These are phyloP conservation scores for Apamea epomidion DNA, from an alignment of 2,888 invertebrate genomes.

Conservation along the genomic window DNA sequence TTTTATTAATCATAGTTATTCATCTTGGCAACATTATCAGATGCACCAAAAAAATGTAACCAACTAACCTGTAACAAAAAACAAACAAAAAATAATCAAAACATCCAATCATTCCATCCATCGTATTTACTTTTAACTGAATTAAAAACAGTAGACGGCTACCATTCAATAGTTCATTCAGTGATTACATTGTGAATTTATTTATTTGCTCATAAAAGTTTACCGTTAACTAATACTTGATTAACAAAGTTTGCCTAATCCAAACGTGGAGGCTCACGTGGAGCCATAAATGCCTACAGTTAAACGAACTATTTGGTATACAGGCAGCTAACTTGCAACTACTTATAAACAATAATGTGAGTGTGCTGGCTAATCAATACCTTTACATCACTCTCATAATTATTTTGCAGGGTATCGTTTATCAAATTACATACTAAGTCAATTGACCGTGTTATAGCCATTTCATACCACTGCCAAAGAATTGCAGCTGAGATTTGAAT, in stretches of 20 bases:
- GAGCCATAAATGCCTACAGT: neutral
- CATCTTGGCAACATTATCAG: neutral
- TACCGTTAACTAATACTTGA: constrained; percentile 26
- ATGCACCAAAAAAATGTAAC: neutral
- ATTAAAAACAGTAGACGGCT: constrained; percentile 10
- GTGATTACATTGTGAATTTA: constrained; percentile 17
- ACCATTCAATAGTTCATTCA: constrained; percentile 4
- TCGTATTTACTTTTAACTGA: constrained; percentile 3
- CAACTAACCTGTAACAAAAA: neutral
- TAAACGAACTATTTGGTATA: neutral
- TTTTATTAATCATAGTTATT: neutral
- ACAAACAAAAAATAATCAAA: neutral
- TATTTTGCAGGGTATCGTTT: neutral
- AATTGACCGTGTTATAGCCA: too few relatives aligned
- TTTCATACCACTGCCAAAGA: neutral
- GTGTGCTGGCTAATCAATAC: neutral
- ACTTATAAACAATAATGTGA: neutral
- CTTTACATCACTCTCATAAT: neutral
- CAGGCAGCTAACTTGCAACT: too few relatives aligned
- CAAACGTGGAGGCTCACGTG: constrained; percentile 13
- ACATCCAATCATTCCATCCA: neutral
- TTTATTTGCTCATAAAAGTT: constrained; percentile 13
- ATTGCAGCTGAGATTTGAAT: too few relatives aligned
- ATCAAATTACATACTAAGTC: neutral
- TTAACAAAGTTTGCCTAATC: constrained; percentile 24